phyloP scores from a whole-genome alignment of 2,797 vertebrate species.

The Galagoides demidoff region DNA sequence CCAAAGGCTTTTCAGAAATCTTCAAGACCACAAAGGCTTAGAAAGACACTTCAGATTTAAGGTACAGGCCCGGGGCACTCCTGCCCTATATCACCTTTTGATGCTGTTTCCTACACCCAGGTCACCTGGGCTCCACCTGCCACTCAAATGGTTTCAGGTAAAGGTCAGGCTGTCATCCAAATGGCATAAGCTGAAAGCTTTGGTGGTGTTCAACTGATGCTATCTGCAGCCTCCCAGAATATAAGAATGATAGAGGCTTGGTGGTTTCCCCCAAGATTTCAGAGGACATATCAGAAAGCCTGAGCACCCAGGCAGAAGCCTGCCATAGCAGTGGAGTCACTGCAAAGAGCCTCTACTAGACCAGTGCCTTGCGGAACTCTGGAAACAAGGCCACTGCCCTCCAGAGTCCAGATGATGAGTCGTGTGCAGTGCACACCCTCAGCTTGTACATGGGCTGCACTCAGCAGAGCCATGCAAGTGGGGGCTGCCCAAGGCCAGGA shows the following conservation, averaged over 20 bases:
- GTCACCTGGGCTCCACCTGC: too few species aligned
- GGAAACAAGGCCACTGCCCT: not conserved
- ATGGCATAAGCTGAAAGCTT: not conserved
- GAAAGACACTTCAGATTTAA: not conserved
- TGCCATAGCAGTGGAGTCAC: not conserved
- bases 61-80: not conserved
- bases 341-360: not conserved
- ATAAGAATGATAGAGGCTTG: too few species aligned
- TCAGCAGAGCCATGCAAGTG: not conserved
- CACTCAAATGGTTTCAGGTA: not conserved
- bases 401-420: not conserved
- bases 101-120: not conserved
- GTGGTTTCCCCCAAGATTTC: not conserved
- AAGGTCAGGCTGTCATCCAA: not conserved
- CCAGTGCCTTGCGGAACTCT: not conserved
- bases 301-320: not conserved
- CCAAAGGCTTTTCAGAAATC: not conserved
- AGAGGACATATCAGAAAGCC: not conserved
- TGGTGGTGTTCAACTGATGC: not conserved
- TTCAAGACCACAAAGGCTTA: not conserved
- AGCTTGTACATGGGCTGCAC: not conserved
- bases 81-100: not conserved
- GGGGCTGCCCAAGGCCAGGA: not conserved
- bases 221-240: not conserved
- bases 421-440: not conserved